Evolutionary conservation across 2,888 invertebrate genomes (phyloP).

Genomic region (Eustalomyia histrio): DNA sequence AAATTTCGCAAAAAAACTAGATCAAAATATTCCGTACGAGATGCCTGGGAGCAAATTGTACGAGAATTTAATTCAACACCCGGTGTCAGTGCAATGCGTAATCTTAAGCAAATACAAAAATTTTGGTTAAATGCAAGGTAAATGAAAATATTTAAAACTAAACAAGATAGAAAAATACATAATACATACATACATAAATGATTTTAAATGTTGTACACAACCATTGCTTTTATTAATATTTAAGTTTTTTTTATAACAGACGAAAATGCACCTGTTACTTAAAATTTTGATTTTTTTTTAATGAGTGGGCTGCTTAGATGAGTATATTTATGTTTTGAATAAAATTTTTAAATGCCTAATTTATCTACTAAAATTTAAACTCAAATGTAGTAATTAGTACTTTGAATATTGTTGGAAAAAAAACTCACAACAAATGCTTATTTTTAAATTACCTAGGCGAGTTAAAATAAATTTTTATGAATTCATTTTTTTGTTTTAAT

Average conservation of each 20-base stretch:
- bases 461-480: neutral
- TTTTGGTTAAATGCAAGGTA: constrained; percentile 79
- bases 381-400: neutral
- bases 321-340: neutral
- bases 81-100: constrained; percentile 74
- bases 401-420: neutral
- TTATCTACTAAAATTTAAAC: neutral
- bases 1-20: constrained; percentile 77
- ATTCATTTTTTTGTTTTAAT: neutral
- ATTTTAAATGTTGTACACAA: neutral
- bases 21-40: constrained; percentile 76
- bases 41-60: constrained; percentile 78
- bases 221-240: constrained; percentile 11
- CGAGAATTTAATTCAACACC: constrained; percentile 76
- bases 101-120: constrained; percentile 79
- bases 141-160: constrained; percentile 25
- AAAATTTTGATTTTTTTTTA: constrained; percentile 2
- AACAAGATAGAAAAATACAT: no score
- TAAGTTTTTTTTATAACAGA: neutral
- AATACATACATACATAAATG: no score
- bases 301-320: neutral
- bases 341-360: neutral
- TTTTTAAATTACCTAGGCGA: neutral
- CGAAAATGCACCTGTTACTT: constrained; percentile 64
- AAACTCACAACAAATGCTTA: constrained; percentile 1